Evolutionary conservation across 1,140 invertebrate genomes (phyloP), one percentile per base, ranked within the genome.

Genomic region (Orius insidiosus): DNA sequence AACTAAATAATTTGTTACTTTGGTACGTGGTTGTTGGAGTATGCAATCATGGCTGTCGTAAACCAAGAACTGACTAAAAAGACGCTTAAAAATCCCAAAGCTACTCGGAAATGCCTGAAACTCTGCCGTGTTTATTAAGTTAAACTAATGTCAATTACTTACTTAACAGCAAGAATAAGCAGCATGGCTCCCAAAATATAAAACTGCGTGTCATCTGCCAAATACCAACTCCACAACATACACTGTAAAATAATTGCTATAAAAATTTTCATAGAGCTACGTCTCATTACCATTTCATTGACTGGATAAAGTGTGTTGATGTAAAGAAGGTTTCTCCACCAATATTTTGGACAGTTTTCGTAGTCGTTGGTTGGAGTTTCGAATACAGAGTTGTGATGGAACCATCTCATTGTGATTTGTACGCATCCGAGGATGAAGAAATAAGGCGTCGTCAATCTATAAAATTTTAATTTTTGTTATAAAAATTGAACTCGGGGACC

Each of bases 211-310:
- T 86, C 83, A 52, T 85, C 81, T 0, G 82, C 80, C n/a, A 86
- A 60, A 55, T 86, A 85, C 82, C 83, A 86, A 65, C 81, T 85
- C 82, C 83, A 86, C 16, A 85, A 56, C 81, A 85, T 85, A 55
- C 83, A 86, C 82, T 86, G 62, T 8, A 71, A 69, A 53, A 45
- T 51, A 56, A 24, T 24, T 24, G 3, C 24, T n/a, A n/a, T n/a
- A n/a, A n/a, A n/a, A n/a, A n/a, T n/a, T n/a, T n/a, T n/a, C n/a
- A n/a, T n/a, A n/a, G n/a, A n/a, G n/a, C n/a, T n/a, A n/a, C n/a
- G n/a, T n/a, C n/a, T n/a, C n/a, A 62, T 68, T 60, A 85, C 82
- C 82, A 85, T 86, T 61, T 86, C 75, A 36, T 84, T 74, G n/a
- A 82, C 78, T 0, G 83, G 81, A 56, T 82, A 86, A 7, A 85